Conservation (phyloP, 2,113 vertebrate genomes). For the Halichoerus grypus region DNA sequence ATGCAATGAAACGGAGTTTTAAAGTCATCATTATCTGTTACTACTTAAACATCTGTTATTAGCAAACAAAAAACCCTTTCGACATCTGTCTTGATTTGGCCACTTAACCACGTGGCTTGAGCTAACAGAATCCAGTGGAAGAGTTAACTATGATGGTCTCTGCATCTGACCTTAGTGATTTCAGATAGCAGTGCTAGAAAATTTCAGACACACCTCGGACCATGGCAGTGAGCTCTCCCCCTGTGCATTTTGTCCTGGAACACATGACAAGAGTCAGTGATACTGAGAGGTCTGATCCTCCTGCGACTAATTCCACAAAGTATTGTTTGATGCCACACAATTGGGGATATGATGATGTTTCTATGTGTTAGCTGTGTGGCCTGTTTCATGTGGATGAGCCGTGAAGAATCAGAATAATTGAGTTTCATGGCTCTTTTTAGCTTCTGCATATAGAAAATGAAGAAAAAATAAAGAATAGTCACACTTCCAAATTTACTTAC, state of each 20-base stretch:
- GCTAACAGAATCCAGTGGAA: background rate
- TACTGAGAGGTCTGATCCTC: background rate
- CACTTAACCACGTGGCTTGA: background rate
- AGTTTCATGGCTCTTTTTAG: background rate
- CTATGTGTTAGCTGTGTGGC: background rate
- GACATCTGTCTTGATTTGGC: background rate
- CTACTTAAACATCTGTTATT: background rate
- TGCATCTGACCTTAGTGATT: background rate
- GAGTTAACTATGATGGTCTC: background rate
- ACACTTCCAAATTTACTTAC: background rate
- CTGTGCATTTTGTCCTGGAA: background rate
- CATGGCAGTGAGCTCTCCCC: background rate
- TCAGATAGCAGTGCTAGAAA: background rate
- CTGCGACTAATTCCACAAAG: background rate
- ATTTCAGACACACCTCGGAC: background rate
- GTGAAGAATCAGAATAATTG: background rate
- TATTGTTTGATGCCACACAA: background rate
- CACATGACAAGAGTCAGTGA: fast-evolving
- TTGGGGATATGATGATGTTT: background rate
- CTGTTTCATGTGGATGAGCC: background rate
- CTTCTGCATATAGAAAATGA: background rate
- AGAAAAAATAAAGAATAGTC: background rate
- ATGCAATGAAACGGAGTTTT: background rate
- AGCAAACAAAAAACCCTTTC: background rate
- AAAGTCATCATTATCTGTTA: background rate